A percentile compares a stretch with the other conserved stretches of the same genome.
phyloP scores from a whole-genome alignment of 2,797 vertebrate genomes.

The Acipenser oxyrinchus region DNA sequence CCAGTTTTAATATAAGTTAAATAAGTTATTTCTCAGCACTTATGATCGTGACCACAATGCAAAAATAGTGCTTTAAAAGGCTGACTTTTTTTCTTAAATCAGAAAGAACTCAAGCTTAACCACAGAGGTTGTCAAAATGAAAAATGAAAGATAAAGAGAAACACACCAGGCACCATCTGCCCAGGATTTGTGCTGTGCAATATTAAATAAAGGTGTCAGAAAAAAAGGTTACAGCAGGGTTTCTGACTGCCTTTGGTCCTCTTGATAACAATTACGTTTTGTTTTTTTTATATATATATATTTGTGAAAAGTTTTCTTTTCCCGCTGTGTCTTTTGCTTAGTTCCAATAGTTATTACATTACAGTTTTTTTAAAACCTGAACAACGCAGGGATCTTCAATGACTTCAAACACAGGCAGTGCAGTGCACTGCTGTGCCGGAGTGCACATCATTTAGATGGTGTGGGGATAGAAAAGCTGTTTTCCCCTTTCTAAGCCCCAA shows the following conservation, averaged over 20 bases:
- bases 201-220: slow-evolving; percentile 30
- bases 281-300: no score
- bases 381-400: neutral
- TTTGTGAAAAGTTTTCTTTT: no score
- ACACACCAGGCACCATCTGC: slow-evolving; percentile 51
- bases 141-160: slow-evolving; percentile 48
- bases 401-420: slow-evolving; percentile 1
- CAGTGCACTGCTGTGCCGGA: slow-evolving; percentile 6
- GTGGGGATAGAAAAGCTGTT: slow-evolving; percentile 14
- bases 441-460: slow-evolving; percentile 16
- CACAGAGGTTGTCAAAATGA: slow-evolving; percentile 52
- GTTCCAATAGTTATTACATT: neutral
- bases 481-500: slow-evolving; percentile 12
- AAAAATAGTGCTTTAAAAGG: no score
- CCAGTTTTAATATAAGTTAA: no score
- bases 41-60: no score
- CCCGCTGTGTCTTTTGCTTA: neutral
- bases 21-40: no score
- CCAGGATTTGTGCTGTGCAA: slow-evolving; percentile 36
- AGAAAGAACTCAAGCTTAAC: slow-evolving; percentile 12
- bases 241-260: neutral
- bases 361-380: neutral
- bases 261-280: no score
- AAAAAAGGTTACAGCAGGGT: slow-evolving; percentile 21
- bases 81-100: no score